Conservation (phyloP, 2,888 invertebrate species). For the Trichacis sp. region DNA sequence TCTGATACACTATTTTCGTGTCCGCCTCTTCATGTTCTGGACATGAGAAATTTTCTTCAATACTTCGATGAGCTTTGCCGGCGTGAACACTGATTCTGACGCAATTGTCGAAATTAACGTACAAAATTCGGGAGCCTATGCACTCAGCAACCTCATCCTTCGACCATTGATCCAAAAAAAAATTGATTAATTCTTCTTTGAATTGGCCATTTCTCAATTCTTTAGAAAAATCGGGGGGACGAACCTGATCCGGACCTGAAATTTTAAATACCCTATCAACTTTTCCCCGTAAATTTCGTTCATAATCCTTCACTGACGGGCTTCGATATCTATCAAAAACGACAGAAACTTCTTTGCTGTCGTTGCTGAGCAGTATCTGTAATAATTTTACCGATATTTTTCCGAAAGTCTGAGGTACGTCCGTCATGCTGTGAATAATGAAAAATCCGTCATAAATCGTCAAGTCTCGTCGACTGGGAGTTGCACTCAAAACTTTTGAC, state of each 20-base stretch:
- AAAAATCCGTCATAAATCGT: conserved; percentile 52
- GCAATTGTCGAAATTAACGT: conserved; percentile 3
- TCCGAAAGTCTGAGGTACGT: conserved; percentile 51
- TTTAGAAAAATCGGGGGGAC: conserved; percentile 6
- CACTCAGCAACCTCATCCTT: not conserved
- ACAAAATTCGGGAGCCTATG: conserved; percentile 3
- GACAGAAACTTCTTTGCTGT: conserved; percentile 3
- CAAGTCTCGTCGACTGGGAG: not conserved
- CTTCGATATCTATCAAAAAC: conserved; percentile 9
- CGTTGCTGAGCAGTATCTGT: conserved; percentile 46
- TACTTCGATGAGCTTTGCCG: not conserved
- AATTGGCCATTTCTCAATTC: conserved; percentile 7
- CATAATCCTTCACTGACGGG: conserved; percentile 24
- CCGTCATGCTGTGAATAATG: conserved; percentile 34
- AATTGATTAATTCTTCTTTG: conserved; percentile 9
- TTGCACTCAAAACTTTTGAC: conserved; percentile 2
- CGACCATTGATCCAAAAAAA: conserved; percentile 7
- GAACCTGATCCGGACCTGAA: conserved; percentile 19
- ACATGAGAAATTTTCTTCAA: not conserved
- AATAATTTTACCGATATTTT: conserved; percentile 51
- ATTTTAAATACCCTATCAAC: not conserved
- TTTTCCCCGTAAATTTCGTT: not conserved
- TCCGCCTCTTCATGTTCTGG: conserved; percentile 44
- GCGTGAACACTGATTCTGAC: not conserved
- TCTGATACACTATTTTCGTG: conserved; percentile 48